phyloP scores from a whole-genome alignment of 1,140 invertebrate species.

The Aleiodes sp. region DNA sequence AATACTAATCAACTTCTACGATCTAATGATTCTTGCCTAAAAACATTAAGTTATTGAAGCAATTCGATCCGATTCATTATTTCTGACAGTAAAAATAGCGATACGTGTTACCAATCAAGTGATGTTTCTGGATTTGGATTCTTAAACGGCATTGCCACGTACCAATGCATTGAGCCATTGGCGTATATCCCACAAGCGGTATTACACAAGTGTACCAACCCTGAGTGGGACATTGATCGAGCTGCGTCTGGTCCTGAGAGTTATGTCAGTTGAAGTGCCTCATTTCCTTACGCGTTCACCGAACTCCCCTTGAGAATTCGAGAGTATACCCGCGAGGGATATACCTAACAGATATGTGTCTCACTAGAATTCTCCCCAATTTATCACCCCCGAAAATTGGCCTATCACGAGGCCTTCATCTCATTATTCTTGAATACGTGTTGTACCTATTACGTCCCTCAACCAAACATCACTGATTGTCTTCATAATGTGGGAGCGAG shows the following conservation, averaged over 20 bases:
- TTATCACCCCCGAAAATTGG: not conserved
- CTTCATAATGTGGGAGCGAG: not conserved
- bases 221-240: slow-evolving; percentile 32
- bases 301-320: slow-evolving; percentile 16
- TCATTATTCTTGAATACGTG: not conserved
- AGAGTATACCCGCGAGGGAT: not conserved
- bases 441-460: not conserved
- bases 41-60: no score
- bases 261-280: slow-evolving; percentile 32
- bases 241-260: slow-evolving; percentile 21
- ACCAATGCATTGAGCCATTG: not conserved
- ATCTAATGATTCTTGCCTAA: no score
- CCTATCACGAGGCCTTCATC: not conserved
- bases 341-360: slow-evolving; percentile 5
- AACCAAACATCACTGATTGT: not conserved
- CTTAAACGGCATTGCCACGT: no score
- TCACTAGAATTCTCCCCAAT: not conserved
- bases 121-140: no score
- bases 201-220: not conserved
- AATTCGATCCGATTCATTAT: no score
- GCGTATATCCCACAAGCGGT: not conserved
- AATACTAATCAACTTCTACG: no score
- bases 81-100: no score
- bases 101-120: no score
- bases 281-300: slow-evolving; percentile 30